Percentiles rank a stretch among this genome's conserved stretches.
Evolutionary conservation across 2,888 invertebrate genomes (phyloP).

Genomic region (Cataglyphis altisquamis): DNA sequence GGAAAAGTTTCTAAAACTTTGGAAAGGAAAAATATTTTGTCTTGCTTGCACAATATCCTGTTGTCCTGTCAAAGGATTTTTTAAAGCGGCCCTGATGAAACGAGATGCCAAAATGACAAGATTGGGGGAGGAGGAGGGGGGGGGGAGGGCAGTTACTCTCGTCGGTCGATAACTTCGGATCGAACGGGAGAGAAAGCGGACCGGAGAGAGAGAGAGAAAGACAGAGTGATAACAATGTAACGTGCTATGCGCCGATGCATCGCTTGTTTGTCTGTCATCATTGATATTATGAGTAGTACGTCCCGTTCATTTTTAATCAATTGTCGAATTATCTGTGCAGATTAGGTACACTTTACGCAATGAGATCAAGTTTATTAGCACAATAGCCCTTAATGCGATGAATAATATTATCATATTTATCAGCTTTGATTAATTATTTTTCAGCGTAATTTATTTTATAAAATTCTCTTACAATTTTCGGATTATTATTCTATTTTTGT

Average conservation of each 20-base stretch:
- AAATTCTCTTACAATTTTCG: not conserved
- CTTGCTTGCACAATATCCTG: not conserved
- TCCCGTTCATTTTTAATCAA: not conserved
- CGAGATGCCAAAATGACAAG: conserved; percentile 4
- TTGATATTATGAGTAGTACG: not conserved
- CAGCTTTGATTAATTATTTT: not conserved
- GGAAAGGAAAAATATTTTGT: not conserved
- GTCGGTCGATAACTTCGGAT: conserved; percentile 69
- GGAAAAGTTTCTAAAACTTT: not conserved
- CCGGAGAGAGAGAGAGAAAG: conserved; percentile 62
- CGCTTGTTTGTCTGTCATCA: conserved; percentile 11
- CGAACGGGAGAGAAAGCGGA: conserved; percentile 42
- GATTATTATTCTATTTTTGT: not conserved
- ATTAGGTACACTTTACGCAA: not conserved
- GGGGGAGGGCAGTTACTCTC: conserved; percentile 32
- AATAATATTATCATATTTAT: not conserved
- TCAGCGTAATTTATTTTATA: not conserved
- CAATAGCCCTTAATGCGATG: not conserved
- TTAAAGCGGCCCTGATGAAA: conserved; percentile 26
- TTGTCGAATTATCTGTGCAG: not conserved
- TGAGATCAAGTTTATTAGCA: not conserved
- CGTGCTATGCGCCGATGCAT: conserved; percentile 63
- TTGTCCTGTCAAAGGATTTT: not conserved
- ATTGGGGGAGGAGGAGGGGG: too few relatives aligned
- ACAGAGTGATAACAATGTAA: conserved; percentile 79